Evolutionary conservation across 2,113 vertebrate species (phyloP), one percentile per base, ranked within the genome.

Genomic region (Leptodactylus fuscus): DNA sequence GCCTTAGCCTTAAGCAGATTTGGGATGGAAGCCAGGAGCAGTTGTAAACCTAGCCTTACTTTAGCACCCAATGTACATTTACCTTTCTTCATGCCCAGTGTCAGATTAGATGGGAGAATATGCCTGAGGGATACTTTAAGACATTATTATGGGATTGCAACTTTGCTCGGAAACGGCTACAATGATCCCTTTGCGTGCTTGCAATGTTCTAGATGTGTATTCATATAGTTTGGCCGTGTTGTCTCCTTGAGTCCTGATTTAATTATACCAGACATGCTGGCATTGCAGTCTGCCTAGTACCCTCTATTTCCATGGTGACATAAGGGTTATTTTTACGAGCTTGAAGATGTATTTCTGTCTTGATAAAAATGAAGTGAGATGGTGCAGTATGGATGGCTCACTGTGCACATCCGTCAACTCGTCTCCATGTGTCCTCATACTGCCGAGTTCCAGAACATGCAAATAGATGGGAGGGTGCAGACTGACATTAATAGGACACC

Each of bases 401-500:
- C 60, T 71, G 82, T 60, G 18, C 53, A 11, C 70, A 75, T 83
- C 71, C 38, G 82, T 76, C 82, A 77, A 27, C 18, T 84, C 36
- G 5, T 48, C 82, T 29, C 36, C 27, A 34, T 41, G 29, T 41
- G 32, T 48, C 69, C 49, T 20, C 24, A 67, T 62, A n/a, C 74
- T 71, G 36, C 38, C 83, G 29, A 65, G 82, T 65, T 84, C n/a
- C 32, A 29, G 74, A 69, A 65, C 60, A 85, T 65, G 73, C n/a
- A 48, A 67, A 85, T 77, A 16, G 29, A 46, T 51, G 29, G 82
- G 82, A 77, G 82, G 29, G 41, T 34, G 16, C 41, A 49, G 73
- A 77, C 49, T 85, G 74, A 85, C 74, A 69, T n/a, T 69, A 85
- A 53, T 85, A 78, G 74, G 74, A 77, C 44, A 32, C 24, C 11